Conservation (phyloP, 2,113 vertebrate species). For the Protobothrops mucrosquamatus region DNA sequence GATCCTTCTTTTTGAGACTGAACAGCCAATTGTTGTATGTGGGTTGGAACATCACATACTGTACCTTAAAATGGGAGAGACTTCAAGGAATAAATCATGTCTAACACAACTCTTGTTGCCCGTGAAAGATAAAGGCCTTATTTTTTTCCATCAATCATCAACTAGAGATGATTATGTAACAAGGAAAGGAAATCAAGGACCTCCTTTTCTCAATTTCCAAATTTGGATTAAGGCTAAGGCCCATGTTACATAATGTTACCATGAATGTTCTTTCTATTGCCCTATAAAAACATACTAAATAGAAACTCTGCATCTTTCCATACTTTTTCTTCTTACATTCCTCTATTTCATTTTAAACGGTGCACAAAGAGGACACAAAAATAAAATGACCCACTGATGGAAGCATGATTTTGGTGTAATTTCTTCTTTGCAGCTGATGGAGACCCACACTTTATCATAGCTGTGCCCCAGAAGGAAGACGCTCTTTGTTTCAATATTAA, state of each 20-base stretch:
- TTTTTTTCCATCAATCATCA: not conserved
- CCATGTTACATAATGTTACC: not conserved
- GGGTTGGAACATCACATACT: not conserved
- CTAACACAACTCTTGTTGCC: not conserved
- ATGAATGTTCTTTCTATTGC: not conserved
- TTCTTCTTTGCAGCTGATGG: conserved; percentile 82
- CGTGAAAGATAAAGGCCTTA: not conserved
- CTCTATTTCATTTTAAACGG: not conserved
- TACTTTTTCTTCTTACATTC: not conserved
- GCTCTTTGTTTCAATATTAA: conserved; percentile 94
- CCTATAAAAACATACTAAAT: not conserved
- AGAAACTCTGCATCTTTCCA: not conserved
- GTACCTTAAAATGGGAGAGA: not conserved
- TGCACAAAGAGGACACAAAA: not conserved
- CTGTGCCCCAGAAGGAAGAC: conserved; percentile 78
- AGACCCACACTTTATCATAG: conserved; percentile 93
- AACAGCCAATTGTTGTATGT: not conserved
- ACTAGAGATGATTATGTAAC: not conserved
- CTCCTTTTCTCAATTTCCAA: not conserved
- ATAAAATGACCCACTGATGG: not conserved
- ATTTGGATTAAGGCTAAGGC: not conserved
- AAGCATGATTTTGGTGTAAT: conserved; percentile 1
- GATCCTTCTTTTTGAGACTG: not conserved
- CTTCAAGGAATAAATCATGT: not conserved
- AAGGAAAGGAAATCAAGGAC: not conserved